Evolutionary conservation across 2,888 invertebrate genomes (phyloP).

Genomic region (Mystacides longicornis): DNA sequence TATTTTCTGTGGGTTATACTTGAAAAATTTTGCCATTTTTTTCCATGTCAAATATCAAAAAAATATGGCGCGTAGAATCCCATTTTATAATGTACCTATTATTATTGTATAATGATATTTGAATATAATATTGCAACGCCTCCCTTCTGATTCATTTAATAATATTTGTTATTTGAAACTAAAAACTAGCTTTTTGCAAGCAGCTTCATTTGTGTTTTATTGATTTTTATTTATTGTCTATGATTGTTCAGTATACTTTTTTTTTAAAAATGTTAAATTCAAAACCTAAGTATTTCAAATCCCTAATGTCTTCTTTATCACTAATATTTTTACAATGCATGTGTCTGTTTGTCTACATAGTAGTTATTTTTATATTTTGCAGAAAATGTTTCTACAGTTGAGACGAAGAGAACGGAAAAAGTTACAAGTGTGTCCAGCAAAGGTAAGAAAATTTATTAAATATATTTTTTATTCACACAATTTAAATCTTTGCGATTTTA

Average conservation of each 20-base stretch:
- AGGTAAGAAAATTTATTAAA: constrained; percentile 12
- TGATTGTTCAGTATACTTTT: not conserved
- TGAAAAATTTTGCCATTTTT: no score
- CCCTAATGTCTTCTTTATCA: not conserved
- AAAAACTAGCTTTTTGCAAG: constrained; percentile 25
- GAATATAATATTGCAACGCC: constrained; percentile 24
- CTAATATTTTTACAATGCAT: not conserved
- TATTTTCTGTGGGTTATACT: no score
- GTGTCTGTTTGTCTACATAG: constrained; percentile 6
- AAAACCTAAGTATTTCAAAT: not conserved
- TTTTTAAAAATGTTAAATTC: not conserved
- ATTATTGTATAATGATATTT: no score
- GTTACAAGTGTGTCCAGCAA: constrained; percentile 22
- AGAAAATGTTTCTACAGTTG: constrained; percentile 21
- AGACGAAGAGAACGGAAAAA: constrained; percentile 19
- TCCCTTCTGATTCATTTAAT: constrained; percentile 11
- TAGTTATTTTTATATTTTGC: constrained; percentile 18
- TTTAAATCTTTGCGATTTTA: no score
- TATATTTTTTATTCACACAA: not conserved
- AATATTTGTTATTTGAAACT: constrained; percentile 19
- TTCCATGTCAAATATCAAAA: no score
- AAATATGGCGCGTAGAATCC: no score
- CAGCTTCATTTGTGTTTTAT: constrained; percentile 22
- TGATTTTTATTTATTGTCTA: constrained; percentile 3
- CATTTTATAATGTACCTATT: no score